Evolutionary conservation across 2,113 vertebrate genomes (phyloP).

Genomic region (Neotoma lepida): DNA sequence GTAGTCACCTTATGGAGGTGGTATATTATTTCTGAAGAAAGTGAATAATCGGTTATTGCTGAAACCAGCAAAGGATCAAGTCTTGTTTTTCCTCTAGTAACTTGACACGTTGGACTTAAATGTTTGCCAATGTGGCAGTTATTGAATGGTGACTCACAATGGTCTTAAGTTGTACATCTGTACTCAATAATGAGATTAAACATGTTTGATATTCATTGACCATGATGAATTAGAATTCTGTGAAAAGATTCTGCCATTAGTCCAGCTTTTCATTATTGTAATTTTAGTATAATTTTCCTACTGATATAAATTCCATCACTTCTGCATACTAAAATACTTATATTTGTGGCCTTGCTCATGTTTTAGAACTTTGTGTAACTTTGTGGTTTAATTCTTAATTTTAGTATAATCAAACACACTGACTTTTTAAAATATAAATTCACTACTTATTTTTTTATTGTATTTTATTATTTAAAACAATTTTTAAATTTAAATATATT

Average conservation of each 20-base stretch:
- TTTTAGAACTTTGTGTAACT: not conserved
- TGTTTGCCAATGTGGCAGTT: not conserved
- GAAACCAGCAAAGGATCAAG: not conserved
- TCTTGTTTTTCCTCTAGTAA: not conserved
- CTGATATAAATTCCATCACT: not conserved
- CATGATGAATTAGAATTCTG: not conserved
- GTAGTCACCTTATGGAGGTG: not conserved
- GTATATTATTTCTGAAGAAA: not conserved
- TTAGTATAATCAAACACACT: not conserved
- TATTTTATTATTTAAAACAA: not conserved
- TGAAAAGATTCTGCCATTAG: not conserved
- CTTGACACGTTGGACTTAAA: not conserved
- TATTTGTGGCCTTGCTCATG: not conserved
- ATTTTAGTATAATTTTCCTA: not conserved
- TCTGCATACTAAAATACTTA: not conserved
- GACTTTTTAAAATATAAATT: not conserved
- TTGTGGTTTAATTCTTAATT: not conserved
- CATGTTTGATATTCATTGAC: not conserved
- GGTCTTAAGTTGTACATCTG: not conserved
- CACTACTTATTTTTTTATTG: not conserved
- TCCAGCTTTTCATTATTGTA: not conserved
- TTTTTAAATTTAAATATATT: not conserved
- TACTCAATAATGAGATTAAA: not conserved
- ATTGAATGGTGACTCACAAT: not conserved
- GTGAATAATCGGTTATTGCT: not conserved